phyloP scores from a whole-genome alignment of 2,888 invertebrate species.

The Cosmia pyralina region DNA sequence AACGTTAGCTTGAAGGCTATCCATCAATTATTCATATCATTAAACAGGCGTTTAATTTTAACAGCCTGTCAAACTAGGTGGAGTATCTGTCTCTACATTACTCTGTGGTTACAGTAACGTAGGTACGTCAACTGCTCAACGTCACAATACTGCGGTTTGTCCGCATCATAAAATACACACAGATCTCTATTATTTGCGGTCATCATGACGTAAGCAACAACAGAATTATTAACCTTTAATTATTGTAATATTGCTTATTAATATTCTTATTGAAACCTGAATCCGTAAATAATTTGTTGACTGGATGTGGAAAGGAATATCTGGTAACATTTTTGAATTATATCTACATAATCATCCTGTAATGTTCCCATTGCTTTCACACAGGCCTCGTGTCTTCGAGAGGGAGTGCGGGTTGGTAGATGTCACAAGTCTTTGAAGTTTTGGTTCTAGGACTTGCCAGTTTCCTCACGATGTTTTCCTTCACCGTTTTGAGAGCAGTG shows the following conservation, averaged over 20 bases:
- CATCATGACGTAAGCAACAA: conserved; percentile 36
- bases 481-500: no score
- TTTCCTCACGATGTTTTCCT: no score
- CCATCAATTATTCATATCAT: conserved; percentile 36
- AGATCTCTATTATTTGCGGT: conserved; percentile 50
- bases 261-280: not conserved
- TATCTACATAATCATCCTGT: no score
- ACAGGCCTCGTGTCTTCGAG: no score
- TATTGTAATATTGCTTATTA: not conserved
- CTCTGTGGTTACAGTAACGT: conserved; percentile 46
- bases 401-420: no score
- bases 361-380: no score
- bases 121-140: conserved; percentile 42
- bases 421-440: no score
- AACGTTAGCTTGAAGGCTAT: conserved; percentile 20
- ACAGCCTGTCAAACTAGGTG: conserved; percentile 25
- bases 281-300: not conserved
- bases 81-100: conserved; percentile 50
- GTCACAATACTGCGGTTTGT: conserved; percentile 60
- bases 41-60: conserved; percentile 42
- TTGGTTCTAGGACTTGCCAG: no score
- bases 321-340: no score
- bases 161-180: conserved; percentile 58
- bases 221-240: not conserved
- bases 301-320: not conserved